Base-by-base conservation (phyloP, 2,888 invertebrate genomes). In the Tachina lurida region DNA sequence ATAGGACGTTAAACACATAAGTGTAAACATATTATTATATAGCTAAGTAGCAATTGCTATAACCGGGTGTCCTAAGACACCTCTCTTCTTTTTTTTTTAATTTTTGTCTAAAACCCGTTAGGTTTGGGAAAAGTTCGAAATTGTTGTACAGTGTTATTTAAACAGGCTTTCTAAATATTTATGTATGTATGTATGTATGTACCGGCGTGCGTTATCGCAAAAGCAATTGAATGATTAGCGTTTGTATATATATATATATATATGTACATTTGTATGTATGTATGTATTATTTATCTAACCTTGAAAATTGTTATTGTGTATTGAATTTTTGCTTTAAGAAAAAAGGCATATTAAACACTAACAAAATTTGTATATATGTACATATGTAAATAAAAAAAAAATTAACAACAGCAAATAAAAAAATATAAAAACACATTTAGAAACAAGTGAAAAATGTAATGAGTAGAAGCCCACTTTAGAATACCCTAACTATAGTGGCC, bases 231-330 rank as follows among this genome's bases (percentile, higher is more conserved):
- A 31, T 79, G 71, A 73, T 54, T 62, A 54, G 41, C 70, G 22
- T 76, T 58, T 45, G 54, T 62, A 39, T 47, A 65, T 63, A 73
- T 80, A 4, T 62, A 39, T 47, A 65, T 63, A 73, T 80, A 4
- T 31, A 31, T 31, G 31, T 31, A 22, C 3, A 1, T 9, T 22
- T 19, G 17, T 56, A 19, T 56, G 10, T 17, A 52, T 52, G n/a
- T 56, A 22, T 31, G 31, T 31, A 31, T 31, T 81, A 62, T 74
- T 77, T 84, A 81, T 77, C 73, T 84, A 81, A 84, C 84, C 84
- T 84, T 84, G 80, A 84, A 81, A 52, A 47, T 84, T 76, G 39
- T 77, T 67, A 76, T 80, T 78, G 70, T n/a, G 78, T 41, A 22
- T 65, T 79, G 45, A 58, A 17, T 17, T 62, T 19, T 22, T 62